Evolutionary conservation across 2,113 vertebrate genomes (phyloP), one percentile per base, ranked within the genome.

Genomic region (Oenanthe oenanthe): DNA sequence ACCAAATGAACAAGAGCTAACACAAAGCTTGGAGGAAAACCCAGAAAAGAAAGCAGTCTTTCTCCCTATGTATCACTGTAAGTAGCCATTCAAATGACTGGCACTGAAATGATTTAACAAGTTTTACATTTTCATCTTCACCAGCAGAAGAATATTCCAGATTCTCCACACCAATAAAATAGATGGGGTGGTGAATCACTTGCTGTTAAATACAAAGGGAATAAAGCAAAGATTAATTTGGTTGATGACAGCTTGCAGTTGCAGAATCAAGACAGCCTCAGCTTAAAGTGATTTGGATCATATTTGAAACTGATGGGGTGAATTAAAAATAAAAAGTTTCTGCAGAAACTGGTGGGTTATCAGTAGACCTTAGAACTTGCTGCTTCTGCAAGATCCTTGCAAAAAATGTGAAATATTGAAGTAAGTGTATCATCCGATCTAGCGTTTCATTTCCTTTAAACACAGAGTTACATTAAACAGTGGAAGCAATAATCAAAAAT

Each of bases 271-370:
- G 91, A 48, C 73, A 82, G 53, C 50, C 42, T 88, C 54, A 32
- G 47, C 63, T 79, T 88, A 50, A 85, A 91, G 32, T 61, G 43
- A 83, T 83, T 58, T 73, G 62, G 45, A 82, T 75, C 32, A 58
- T 70, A 51, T 85, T 83, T 77, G n/a, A 83, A 92, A 89, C 40
- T 24, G 17, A 25, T 42, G 48, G 15, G 13, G 10, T 81, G 57
- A 82, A 84, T 53, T 75, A 74, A 73, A 94, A 92, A 66, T 53
- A 66, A 92, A 92, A 65, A 13, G 13, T 81, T 94, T 91, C 73
- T 85, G n/a, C 53, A 54, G 83, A 94, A 95, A 65, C 31, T 22
- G 45, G 21, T 4, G 4, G 17, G n/a, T 81, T 87, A 51, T 61
- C n/a, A 57, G 32, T 24, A 84, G 78, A 70, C 26, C 10, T 79